phyloP scores from a whole-genome alignment of 2,888 invertebrate genomes.

The Acanthococcus lagerstroemiae region DNA sequence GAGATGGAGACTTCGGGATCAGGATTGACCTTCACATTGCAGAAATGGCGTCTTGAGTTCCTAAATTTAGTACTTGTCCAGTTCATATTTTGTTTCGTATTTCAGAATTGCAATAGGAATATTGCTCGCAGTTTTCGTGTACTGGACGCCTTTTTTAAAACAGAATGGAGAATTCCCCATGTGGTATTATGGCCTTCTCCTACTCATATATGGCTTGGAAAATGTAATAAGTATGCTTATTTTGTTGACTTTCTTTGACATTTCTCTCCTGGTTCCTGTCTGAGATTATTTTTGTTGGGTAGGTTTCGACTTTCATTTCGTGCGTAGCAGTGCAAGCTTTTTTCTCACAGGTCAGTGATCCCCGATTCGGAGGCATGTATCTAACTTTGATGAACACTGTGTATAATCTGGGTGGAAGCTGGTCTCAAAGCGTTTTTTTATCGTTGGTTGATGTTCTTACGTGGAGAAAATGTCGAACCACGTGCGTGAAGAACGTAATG shows the following conservation, averaged over 20 bases:
- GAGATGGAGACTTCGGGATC: too few species aligned
- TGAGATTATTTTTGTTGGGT: too few species aligned
- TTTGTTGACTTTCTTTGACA: too few species aligned
- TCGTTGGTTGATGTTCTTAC: constrained; percentile 86
- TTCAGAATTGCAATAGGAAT: too few species aligned
- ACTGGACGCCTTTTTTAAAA: constrained; percentile 71
- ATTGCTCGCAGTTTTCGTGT: too few species aligned
- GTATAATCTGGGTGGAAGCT: constrained; percentile 90
- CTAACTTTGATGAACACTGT: constrained; percentile 97
- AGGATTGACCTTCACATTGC: too few species aligned
- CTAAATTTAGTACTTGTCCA: too few species aligned
- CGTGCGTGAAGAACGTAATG: background rate
- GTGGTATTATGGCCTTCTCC: constrained; percentile 64
- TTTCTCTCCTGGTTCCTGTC: too few species aligned
- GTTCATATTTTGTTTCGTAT: too few species aligned
- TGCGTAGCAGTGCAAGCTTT: constrained; percentile 97
- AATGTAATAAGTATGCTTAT: constrained; percentile 52
- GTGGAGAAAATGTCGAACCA: constrained; percentile 59
- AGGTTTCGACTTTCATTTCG: too few species aligned
- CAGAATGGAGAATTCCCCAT: constrained; percentile 52
- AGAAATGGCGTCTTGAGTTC: too few species aligned
- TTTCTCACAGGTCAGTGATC: constrained; percentile 93
- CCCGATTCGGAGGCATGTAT: constrained; percentile 93
- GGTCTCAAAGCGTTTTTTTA: constrained; percentile 84
- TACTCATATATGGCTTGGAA: constrained; percentile 76